Base-by-base conservation (phyloP, 1,140 invertebrate species). In the Pseudomyrmex sp. region DNA sequence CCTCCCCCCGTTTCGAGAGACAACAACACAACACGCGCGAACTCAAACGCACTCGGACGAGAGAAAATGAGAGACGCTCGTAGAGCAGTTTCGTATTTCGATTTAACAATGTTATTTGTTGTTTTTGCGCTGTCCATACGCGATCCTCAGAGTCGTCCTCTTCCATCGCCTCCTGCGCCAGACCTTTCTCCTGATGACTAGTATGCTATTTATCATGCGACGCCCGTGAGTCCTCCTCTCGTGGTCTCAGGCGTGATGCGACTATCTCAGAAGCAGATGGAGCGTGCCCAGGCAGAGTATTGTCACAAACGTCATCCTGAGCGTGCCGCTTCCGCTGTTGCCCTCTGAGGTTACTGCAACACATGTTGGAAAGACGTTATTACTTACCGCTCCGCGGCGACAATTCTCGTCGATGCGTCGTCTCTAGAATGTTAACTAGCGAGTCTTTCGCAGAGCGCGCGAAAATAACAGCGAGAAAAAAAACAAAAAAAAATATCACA, bases 261-360 rank as follows among this genome's bases (percentile, higher is more conserved):
- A 91, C 89, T 92, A 92, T 91, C 91, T 92, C 88, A 92, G 73
- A 73, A 91, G 84, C 76, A 89, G 80, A 58, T 90, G 91, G 54
- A 92, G 80, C 66, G 85, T 79, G 50, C 84, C 72, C 85, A 91
- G 77, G 56, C 72, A 80, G 65, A 91, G 79, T 62, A 89, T 85
- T 87, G 86, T 82, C 61, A 91, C 54, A 66, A 73, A 76, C 65
- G 83, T 70, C 48, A 70, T 74, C 20, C 70, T 86, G 35, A 72
- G 82, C 46, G 72, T 68, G 58, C 79, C 70, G 66, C 90, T 85
- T 65, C 90, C 85, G 82, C 89, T 92, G 35, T 35, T 35, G 35
- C 35, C 35, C 68, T 91, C 92, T 50, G 89, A 92, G 70, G 90
- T 92, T 77, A 92, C 92, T 92, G 92, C 52, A 92, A 92, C 92